Conservation (phyloP, 2,888 invertebrate species). For the Macrophya alboannulata region DNA sequence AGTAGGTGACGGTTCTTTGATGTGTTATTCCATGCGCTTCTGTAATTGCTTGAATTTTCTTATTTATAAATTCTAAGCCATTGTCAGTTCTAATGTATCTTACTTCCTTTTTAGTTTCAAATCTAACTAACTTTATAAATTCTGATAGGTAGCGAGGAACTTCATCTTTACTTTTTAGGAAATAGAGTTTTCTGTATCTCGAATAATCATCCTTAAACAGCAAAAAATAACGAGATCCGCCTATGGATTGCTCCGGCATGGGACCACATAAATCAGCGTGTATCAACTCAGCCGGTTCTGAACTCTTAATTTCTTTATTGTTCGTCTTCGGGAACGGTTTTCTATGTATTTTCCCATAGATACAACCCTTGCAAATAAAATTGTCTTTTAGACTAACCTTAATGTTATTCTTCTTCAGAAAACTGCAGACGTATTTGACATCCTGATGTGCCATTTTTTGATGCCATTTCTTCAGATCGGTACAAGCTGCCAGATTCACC, state of each 20-base stretch:
- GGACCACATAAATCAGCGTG: slow-evolving; percentile 61
- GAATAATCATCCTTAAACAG: slow-evolving; percentile 62
- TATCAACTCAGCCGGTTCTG: slow-evolving; percentile 51
- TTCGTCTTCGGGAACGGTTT: slow-evolving; percentile 40
- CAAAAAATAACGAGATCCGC: slow-evolving; percentile 59
- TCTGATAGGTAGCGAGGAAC: slow-evolving; percentile 43
- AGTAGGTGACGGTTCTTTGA: slow-evolving; percentile 58
- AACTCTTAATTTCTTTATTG: background rate
- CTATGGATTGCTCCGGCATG: slow-evolving; percentile 58
- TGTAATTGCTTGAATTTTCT: slow-evolving; percentile 53
- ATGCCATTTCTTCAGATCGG: slow-evolving; percentile 65
- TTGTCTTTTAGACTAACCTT: slow-evolving; percentile 55
- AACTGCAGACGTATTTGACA: slow-evolving; percentile 60
- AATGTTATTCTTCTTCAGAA: slow-evolving; percentile 60
- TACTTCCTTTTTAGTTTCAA: slow-evolving; percentile 52
- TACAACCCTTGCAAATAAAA: slow-evolving; percentile 62
- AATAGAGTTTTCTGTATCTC: slow-evolving; percentile 55
- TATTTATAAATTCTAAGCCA: slow-evolving; percentile 60
- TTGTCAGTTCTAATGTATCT: slow-evolving; percentile 52
- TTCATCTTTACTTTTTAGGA: slow-evolving; percentile 58
- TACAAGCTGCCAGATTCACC: slow-evolving; percentile 8
- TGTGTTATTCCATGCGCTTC: slow-evolving; percentile 58
- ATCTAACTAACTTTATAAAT: slow-evolving; percentile 47
- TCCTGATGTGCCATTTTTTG: slow-evolving; percentile 65
- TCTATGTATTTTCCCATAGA: slow-evolving; percentile 54